Percentiles rank a stretch among this genome's conserved stretches.
phyloP scores from a whole-genome alignment of 2,888 invertebrate species.

The Apotomis turbidana region DNA sequence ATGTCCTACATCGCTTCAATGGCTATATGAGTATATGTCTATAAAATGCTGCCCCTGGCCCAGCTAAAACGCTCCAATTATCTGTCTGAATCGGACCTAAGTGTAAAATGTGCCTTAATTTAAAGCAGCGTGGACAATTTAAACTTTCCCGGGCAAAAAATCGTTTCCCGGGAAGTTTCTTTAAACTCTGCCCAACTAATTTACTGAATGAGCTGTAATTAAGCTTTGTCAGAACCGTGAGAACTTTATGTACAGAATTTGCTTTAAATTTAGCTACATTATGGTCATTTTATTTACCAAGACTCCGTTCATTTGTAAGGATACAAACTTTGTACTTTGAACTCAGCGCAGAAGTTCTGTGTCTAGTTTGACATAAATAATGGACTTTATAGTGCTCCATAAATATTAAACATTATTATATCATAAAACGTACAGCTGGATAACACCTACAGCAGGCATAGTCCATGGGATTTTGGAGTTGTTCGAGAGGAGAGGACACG shows the following conservation, averaged over 20 bases:
- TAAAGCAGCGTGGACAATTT: conserved; percentile 39
- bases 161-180: conserved; percentile 33
- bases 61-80: conserved; percentile 21
- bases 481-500: no score
- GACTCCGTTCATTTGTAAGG: background rate
- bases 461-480: no score
- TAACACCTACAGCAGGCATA: no score
- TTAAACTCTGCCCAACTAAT: conserved; percentile 38
- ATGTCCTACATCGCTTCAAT: no score
- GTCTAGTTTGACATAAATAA: no score
- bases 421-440: no score
- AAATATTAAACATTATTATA: no score
- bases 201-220: conserved; percentile 41
- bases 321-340: background rate
- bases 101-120: conserved; percentile 41
- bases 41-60: background rate
- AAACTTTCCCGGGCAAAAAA: conserved; percentile 39
- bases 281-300: conserved; percentile 35
- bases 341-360: background rate
- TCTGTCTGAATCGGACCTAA: conserved; percentile 29
- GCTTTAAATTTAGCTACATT: conserved; percentile 26
- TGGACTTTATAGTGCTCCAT: background rate
- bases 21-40: background rate
- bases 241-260: conserved; percentile 39
- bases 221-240: conserved; percentile 37